Percentiles rank a stretch among this genome's conserved stretches.
Conservation (phyloP, 1,140 invertebrate genomes). For the Atta cephalotes region DNA sequence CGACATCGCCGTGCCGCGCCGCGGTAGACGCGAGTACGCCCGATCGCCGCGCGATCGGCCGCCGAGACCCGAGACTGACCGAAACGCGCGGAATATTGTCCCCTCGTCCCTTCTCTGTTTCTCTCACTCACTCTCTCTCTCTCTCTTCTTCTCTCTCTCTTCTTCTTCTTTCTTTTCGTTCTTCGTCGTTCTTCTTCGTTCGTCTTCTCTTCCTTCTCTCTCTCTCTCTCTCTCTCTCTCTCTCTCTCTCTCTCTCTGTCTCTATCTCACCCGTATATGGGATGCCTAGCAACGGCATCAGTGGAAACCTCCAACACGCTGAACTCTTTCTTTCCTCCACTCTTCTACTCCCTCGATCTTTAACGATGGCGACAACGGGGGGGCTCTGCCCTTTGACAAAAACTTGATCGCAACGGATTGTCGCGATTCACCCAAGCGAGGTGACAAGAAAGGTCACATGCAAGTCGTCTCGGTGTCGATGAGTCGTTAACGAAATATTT, state of each 20-base stretch:
- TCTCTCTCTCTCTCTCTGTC: neutral
- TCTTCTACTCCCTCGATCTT: neutral
- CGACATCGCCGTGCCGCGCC: too few relatives aligned
- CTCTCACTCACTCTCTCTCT: neutral
- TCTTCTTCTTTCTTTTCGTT: neutral
- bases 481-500: constrained; percentile 11
- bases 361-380: neutral
- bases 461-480: neutral
- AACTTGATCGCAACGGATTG: neutral
- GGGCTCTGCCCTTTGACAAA: constrained; percentile 19
- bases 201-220: neutral
- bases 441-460: neutral
- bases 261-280: constrained; percentile 27
- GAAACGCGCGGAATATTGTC: too few relatives aligned
- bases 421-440: neutral
- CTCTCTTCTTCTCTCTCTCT: neutral
- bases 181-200: too few relatives aligned
- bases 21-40: too few relatives aligned
- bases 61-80: too few relatives aligned
- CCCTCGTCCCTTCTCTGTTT: too few relatives aligned
- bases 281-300: constrained; percentile 55
- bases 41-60: too few relatives aligned
- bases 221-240: neutral
- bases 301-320: neutral
- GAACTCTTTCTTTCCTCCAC: neutral